phyloP scores from a whole-genome alignment of 1,140 invertebrate genomes.

The Armadillidium nasatum region DNA sequence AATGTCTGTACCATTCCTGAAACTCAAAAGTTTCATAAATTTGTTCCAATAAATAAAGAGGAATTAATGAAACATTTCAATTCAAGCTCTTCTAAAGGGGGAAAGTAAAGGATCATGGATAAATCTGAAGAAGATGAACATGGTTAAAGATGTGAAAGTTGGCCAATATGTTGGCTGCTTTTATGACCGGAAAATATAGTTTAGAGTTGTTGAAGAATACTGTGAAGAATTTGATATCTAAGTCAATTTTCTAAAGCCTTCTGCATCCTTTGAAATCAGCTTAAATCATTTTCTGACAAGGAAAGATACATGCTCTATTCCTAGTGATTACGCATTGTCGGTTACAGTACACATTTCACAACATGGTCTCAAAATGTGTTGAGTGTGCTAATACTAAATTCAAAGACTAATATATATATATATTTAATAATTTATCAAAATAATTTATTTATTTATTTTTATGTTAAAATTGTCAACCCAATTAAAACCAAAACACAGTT shows the following conservation, averaged over 20 bases:
- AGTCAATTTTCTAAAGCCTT: not conserved
- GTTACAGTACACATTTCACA: too few species aligned
- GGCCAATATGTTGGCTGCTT: not conserved
- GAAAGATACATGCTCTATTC: not conserved
- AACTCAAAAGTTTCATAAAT: too few species aligned
- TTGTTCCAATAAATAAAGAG: too few species aligned
- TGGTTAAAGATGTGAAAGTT: not conserved
- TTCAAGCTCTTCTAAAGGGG: not conserved
- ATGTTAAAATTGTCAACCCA: too few species aligned
- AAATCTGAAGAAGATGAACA: not conserved
- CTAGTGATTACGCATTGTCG: not conserved
- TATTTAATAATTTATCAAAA: too few species aligned
- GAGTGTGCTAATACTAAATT: too few species aligned
- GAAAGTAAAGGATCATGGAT: not conserved
- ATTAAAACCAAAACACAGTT: too few species aligned
- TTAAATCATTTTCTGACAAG: not conserved
- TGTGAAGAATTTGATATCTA: not conserved
- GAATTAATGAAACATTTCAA: too few species aligned
- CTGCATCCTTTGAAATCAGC: not conserved
- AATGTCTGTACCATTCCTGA: too few species aligned
- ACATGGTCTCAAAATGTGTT: too few species aligned
- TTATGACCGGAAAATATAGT: not conserved
- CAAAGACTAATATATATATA: too few species aligned
- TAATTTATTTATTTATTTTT: too few species aligned
- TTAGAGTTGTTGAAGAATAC: not conserved